Evolutionary conservation across 2,113 vertebrate genomes (phyloP).

Genomic region (Saguinus midas): DNA sequence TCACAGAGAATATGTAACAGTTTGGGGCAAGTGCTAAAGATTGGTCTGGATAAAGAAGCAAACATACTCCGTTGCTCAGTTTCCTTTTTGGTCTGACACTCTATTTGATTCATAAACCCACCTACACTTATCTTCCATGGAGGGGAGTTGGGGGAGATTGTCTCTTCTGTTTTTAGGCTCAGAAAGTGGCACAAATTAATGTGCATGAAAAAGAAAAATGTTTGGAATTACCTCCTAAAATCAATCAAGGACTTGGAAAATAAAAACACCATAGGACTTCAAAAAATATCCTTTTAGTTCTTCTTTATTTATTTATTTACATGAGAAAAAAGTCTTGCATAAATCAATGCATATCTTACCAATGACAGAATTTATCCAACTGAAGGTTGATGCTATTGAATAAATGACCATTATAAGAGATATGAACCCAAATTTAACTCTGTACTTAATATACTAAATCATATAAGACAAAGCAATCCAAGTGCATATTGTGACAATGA

Average conservation of each 20-base stretch:
- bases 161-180: not conserved
- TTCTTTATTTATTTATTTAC: not conserved
- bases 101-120: not conserved
- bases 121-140: not conserved
- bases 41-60: not conserved
- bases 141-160: not conserved
- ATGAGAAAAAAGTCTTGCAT: not conserved
- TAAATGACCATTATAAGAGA: not conserved
- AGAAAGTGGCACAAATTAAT: not conserved
- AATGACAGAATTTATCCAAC: not conserved
- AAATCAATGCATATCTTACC: not conserved
- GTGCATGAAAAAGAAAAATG: not conserved
- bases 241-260: not conserved
- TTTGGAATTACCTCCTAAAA: not conserved
- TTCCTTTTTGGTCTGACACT: not conserved
- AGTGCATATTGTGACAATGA: fast-evolving
- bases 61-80: not conserved
- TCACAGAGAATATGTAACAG: not conserved
- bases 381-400: not conserved
- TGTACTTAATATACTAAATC: not conserved
- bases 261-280: not conserved
- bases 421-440: not conserved
- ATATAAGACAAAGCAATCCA: not conserved
- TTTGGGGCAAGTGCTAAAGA: not conserved
- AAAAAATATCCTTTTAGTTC: not conserved